Evolutionary conservation across 2,888 invertebrate species (phyloP).

Genomic region (Tiliacea citrago): DNA sequence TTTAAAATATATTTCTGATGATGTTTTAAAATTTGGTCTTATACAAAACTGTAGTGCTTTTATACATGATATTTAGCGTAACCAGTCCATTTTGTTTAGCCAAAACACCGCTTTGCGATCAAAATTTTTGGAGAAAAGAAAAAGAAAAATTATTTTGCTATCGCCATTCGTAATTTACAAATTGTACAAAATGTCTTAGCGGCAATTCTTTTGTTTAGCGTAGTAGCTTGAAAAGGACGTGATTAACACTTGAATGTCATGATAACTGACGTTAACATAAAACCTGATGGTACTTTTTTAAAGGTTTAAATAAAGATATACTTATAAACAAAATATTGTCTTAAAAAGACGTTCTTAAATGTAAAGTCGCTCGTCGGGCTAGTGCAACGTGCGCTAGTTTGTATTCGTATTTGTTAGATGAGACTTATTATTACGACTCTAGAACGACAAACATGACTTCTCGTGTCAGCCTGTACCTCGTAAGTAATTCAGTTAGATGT

Average conservation of each 20-base stretch:
- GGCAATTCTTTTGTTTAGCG: constrained; percentile 77
- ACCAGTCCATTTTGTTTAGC: constrained; percentile 91
- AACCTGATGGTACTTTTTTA: constrained; percentile 81
- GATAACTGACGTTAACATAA: constrained; percentile 72
- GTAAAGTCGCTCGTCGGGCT: constrained; percentile 77
- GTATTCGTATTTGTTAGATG: constrained; percentile 78
- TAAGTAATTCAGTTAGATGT: constrained; percentile 71
- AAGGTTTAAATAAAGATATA: constrained; percentile 75
- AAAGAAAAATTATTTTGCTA: constrained; percentile 87
- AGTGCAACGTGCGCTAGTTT: constrained; percentile 76
- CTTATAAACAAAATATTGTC: constrained; percentile 80
- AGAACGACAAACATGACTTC: constrained; percentile 82
- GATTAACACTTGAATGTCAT: constrained; percentile 67
- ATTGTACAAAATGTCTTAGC: constrained; percentile 76
- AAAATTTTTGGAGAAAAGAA: constrained; percentile 75
- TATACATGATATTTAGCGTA: constrained; percentile 88
- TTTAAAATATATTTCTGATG: constrained; percentile 88
- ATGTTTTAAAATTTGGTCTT: constrained; percentile 88
- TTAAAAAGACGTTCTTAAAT: constrained; percentile 81
- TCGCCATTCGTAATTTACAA: constrained; percentile 80
- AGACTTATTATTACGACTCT: constrained; percentile 77
- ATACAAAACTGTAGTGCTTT: constrained; percentile 90
- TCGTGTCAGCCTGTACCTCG: constrained; percentile 65
- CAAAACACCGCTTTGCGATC: constrained; percentile 88
- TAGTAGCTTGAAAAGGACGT: constrained; percentile 83